Percentiles rank a stretch among this genome's conserved stretches.
phyloP scores from a whole-genome alignment of 2,113 vertebrate genomes.

The Caloenas nicobarica region DNA sequence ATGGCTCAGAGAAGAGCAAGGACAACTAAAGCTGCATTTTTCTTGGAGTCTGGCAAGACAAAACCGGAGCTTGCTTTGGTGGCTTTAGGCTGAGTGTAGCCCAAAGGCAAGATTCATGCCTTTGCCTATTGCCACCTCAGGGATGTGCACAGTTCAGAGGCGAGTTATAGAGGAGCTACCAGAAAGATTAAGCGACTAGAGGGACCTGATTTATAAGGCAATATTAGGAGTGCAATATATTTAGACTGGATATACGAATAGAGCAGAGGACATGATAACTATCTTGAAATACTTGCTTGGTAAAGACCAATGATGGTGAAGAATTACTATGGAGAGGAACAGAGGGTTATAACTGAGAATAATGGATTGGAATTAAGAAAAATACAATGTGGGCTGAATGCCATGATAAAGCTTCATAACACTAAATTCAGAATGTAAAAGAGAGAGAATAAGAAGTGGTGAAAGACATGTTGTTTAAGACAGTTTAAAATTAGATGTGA shows the following conservation, averaged over 20 bases:
- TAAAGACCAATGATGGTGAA: background rate
- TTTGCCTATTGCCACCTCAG: background rate
- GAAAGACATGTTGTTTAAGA: slow-evolving; percentile 19
- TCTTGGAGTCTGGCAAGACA: background rate
- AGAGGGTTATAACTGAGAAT: slow-evolving; percentile 2
- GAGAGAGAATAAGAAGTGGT: background rate
- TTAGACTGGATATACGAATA: slow-evolving; percentile 23
- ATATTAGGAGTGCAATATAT: background rate
- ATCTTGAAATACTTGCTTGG: background rate
- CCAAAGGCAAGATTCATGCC: background rate
- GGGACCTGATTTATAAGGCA: background rate
- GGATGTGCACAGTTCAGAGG: background rate
- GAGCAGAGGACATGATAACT: background rate
- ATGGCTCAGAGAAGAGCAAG: background rate
- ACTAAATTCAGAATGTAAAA: slow-evolving; percentile 5
- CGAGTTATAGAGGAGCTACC: background rate
- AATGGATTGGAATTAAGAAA: slow-evolving; percentile 51
- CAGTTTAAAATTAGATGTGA: slow-evolving; percentile 28
- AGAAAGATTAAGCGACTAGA: background rate
- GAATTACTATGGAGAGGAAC: background rate
- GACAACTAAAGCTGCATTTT: fast-evolving
- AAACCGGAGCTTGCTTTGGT: background rate
- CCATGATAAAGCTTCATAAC: background rate
- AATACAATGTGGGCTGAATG: slow-evolving; percentile 8
- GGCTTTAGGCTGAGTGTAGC: background rate